phyloP scores from a whole-genome alignment of 2,797 vertebrate species.

The Hydrolagus colliei region DNA sequence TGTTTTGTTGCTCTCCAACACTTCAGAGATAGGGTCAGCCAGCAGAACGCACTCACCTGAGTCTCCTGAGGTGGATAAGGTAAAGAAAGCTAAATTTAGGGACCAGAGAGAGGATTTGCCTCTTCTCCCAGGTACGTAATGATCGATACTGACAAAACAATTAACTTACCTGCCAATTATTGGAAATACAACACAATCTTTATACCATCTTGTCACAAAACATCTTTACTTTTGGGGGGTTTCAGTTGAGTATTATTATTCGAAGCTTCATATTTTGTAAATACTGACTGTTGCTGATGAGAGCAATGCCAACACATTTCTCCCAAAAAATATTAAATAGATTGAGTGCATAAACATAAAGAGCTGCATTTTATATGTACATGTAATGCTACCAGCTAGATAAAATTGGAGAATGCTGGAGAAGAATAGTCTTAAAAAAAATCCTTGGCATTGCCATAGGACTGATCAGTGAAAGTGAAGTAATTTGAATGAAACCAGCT shows the following conservation, averaged over 20 bases:
- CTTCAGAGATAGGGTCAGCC: not conserved
- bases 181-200: not conserved
- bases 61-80: not conserved
- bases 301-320: not conserved
- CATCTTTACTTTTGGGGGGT: not conserved
- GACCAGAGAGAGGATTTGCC: not conserved
- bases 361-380: not conserved
- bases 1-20: not conserved
- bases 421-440: not conserved
- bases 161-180: not conserved
- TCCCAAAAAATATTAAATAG: not conserved
- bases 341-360: not conserved
- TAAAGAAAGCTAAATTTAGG: not conserved
- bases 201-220: not conserved
- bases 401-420: not conserved
- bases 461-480: not conserved
- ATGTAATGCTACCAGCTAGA: not conserved
- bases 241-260: no score
- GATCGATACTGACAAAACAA: no score
- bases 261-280: not conserved
- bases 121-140: not conserved
- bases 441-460: not conserved
- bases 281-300: not conserved
- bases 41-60: not conserved
- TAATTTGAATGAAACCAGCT: not conserved